These are phyloP conservation scores for Elanoides forficatus DNA, from an alignment of 2,113 vertebrate genomes.

Conservation along the genomic window DNA sequence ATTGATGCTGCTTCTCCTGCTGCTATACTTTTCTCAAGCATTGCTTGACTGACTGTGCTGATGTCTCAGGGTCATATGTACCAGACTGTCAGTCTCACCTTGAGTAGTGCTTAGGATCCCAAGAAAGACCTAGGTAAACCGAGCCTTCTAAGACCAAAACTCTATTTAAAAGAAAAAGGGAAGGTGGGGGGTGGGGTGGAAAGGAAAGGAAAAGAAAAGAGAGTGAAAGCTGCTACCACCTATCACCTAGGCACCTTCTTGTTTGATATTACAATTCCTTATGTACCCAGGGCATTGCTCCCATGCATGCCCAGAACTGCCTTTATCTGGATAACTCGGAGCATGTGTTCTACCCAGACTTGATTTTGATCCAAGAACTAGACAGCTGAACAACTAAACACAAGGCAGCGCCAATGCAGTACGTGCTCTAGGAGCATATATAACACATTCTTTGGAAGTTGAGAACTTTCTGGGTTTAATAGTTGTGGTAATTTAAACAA, in stretches of 20 bases:
- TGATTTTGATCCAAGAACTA: background rate
- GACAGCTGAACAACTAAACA: background rate
- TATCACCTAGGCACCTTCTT: background rate
- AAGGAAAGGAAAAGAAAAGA: no score
- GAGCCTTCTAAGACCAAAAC: background rate
- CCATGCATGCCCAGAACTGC: background rate
- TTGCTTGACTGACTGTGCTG: background rate
- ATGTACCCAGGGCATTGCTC: background rate
- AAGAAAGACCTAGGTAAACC: background rate
- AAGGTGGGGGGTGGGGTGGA: no score
- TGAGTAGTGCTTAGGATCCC: background rate
- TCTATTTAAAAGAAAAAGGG: no score
- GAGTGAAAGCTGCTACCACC: background rate
- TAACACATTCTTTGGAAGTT: background rate
- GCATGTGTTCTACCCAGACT: background rate
- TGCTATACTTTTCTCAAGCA: background rate
- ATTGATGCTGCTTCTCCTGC: background rate
- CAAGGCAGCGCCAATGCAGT: background rate
- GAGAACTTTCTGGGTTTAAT: background rate
- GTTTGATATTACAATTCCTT: background rate
- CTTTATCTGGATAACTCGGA: background rate
- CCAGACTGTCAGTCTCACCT: background rate
- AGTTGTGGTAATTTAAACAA: background rate
- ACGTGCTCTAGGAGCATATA: background rate
- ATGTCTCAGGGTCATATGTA: background rate